Evolutionary conservation across 2,113 vertebrate species (phyloP), one percentile per base, ranked within the genome.

Genomic region (Eclectus roratus): DNA sequence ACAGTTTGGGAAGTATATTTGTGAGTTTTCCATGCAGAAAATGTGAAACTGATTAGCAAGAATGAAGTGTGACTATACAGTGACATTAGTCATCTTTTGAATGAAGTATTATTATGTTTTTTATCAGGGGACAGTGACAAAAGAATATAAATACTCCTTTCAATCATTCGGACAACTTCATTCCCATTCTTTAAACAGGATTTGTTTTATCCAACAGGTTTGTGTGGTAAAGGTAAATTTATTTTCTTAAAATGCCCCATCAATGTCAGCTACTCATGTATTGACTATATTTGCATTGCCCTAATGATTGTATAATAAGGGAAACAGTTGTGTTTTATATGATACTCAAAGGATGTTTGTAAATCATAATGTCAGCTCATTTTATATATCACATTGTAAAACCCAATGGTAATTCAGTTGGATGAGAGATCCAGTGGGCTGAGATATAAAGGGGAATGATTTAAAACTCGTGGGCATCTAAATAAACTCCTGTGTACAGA

Each of bases 401-500:
- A 97, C 95, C 96, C 97, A 97, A 93, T 94, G 96, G 94, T 97
- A 93, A 96, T 97, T 96, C 95, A 89, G 91, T 70, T 96, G 89
- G 82, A 87, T 76, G 72, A 96, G 95, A 94, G 61, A 91, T 89
- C 78, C 92, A 90, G 89, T 91, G 93, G 95, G 93, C 89, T 95
- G 94, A 94, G 88, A 80, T 96, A 94, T 68, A 88, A 96, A 87
- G 63, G 95, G 91, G 88, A 97, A 94, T 88, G 72, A 95, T 94
- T 95, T 91, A 88, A 96, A 94, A 95, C 88, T 78, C 66, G 91
- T 95, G 94, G 96, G 95, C 91, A 91, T 97, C 97, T 87, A 94
- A 97, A 97, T 97, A 97, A 97, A 97, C 92, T 97, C 95, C 95
- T 94, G 56, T 97, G 89, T 97, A 97, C 95, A 97, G 91, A 93